These are phyloP conservation scores for Caloenas nicobarica DNA, from an alignment of 2,113 vertebrate genomes.

Conservation along the genomic window DNA sequence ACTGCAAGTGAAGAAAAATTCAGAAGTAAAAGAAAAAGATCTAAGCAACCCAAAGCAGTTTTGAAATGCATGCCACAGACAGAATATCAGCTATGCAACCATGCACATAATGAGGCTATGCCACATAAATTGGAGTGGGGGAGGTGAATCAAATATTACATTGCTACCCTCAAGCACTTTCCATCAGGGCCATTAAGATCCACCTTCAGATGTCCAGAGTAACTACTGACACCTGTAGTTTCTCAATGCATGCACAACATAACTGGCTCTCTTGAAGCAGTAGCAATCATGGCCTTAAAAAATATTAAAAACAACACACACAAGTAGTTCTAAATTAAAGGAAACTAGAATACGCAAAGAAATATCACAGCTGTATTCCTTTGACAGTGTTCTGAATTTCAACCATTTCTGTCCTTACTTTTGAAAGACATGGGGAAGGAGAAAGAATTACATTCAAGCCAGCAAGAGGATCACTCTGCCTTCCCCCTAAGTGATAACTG, in stretches of 20 bases:
- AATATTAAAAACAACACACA: conserved; percentile 35
- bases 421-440: conserved; percentile 20
- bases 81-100: not conserved
- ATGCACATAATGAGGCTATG: not conserved
- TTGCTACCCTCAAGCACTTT: not conserved
- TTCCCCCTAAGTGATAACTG: conserved; percentile 55
- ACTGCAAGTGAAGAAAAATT: conserved; percentile 5
- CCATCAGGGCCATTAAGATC: not conserved
- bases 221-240: not conserved
- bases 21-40: not conserved
- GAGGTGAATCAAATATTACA: not conserved
- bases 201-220: not conserved
- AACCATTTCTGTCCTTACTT: conserved; percentile 47
- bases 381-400: conserved; percentile 40
- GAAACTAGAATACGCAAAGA: conserved; percentile 17
- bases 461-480: conserved; percentile 38
- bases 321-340: conserved; percentile 48
- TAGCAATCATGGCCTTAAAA: conserved; percentile 20
- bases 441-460: conserved; percentile 23
- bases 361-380: conserved; percentile 33
- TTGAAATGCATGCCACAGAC: not conserved
- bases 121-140: not conserved
- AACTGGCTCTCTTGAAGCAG: conserved; percentile 10
- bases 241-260: not conserved
- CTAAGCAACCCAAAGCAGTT: not conserved